Percentiles rank a stretch among this genome's conserved stretches.
phyloP scores from a whole-genome alignment of 2,113 vertebrate genomes.

The Heliornis fulica region DNA sequence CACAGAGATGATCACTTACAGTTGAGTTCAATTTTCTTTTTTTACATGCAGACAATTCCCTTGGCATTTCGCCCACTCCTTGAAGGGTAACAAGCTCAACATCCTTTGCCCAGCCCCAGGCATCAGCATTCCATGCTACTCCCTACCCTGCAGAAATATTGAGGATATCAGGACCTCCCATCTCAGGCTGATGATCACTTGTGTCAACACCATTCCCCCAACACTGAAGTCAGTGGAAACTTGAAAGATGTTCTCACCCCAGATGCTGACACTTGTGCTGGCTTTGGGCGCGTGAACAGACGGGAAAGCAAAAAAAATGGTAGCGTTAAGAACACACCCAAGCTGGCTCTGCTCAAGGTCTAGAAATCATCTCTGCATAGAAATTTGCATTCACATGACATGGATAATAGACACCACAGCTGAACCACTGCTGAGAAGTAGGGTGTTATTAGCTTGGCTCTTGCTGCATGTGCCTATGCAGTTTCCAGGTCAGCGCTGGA shows the following conservation, averaged over 20 bases:
- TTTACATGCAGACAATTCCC: not conserved
- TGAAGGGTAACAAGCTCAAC: not conserved
- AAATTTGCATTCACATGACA: constrained; percentile 46
- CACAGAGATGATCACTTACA: accelerated
- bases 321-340: not conserved
- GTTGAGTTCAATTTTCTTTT: not conserved
- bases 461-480: constrained; percentile 12
- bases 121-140: not conserved
- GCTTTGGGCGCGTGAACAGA: not conserved
- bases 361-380: constrained; percentile 37
- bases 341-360: not conserved
- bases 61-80: not conserved
- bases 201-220: not conserved
- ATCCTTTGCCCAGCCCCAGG: not conserved
- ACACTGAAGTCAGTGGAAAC: not conserved
- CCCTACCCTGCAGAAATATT: not conserved
- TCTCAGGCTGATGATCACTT: not conserved
- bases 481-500: constrained; percentile 43
- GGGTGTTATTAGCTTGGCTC: constrained; percentile 51
- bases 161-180: not conserved
- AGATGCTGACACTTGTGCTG: not conserved
- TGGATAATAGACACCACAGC: constrained; percentile 34
- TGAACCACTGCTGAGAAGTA: constrained; percentile 42
- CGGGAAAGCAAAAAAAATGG: not conserved
- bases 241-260: not conserved